phyloP scores from a whole-genome alignment of 2,888 invertebrate genomes.

The Aphrophora alni region DNA sequence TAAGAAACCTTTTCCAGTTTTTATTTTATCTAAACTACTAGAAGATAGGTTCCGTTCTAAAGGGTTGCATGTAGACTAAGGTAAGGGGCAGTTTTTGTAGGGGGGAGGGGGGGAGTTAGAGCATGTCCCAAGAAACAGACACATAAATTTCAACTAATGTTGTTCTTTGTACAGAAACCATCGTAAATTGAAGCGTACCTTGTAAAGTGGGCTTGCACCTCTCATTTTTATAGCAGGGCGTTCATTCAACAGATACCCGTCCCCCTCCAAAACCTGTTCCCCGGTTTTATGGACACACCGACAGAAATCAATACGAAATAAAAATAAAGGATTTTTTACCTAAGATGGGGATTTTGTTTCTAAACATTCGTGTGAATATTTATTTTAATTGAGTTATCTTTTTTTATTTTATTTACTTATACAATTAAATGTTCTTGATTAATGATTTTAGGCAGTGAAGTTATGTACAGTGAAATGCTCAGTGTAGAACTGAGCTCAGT shows the following conservation, averaged over 20 bases:
- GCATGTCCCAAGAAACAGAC: too few relatives aligned
- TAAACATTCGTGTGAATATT: background rate
- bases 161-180: conserved; percentile 3
- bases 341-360: background rate
- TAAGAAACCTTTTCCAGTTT: background rate
- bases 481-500: too few relatives aligned
- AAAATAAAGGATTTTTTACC: background rate
- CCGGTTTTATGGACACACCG: background rate
- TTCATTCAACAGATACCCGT: conserved; percentile 9
- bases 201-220: conserved; percentile 9
- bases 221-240: background rate
- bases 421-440: too few relatives aligned
- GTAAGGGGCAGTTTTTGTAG: conserved; percentile 9
- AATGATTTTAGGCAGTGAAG: too few relatives aligned
- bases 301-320: background rate
- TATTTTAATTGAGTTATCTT: too few relatives aligned
- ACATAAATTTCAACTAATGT: conserved; percentile 41
- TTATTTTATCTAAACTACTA: background rate
- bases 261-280: background rate
- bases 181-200: background rate
- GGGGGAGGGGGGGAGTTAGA: conserved; percentile 2
- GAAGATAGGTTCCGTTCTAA: background rate
- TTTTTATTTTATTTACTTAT: too few relatives aligned
- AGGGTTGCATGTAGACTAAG: background rate
- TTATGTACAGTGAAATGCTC: too few relatives aligned